These are phyloP conservation scores for Molorchus minor DNA, from an alignment of 2,888 invertebrate species.

Conservation along the genomic window DNA sequence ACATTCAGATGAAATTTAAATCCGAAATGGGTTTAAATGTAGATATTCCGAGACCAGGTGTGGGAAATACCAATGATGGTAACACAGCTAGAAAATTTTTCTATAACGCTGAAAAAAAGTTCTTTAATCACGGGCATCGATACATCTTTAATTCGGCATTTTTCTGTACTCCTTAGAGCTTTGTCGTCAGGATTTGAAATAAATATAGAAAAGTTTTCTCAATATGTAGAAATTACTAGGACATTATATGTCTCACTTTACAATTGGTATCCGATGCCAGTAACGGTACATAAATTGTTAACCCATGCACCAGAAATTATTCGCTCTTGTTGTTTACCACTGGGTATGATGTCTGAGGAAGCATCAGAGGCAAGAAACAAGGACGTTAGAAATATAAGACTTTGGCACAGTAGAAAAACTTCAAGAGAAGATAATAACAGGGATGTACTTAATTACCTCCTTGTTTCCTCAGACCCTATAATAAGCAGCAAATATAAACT, in stretches of 20 bases:
- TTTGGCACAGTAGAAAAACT: background rate
- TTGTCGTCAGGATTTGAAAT: background rate
- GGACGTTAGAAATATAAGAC: background rate
- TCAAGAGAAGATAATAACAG: background rate
- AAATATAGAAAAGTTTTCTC: background rate
- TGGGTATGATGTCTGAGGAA: background rate
- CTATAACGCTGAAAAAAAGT: background rate
- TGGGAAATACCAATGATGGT: background rate
- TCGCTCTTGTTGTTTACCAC: background rate
- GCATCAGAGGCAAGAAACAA: background rate
- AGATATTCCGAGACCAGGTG: background rate
- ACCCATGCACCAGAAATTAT: background rate
- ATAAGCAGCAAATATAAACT: background rate
- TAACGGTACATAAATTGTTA: background rate
- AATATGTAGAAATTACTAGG: background rate
- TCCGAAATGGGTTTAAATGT: background rate
- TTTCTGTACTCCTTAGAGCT: background rate
- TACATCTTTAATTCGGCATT: background rate
- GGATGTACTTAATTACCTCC: background rate
- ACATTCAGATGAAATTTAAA: background rate
- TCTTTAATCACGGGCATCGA: background rate
- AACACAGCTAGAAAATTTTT: constrained; percentile 2
- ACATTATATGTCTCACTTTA: background rate
- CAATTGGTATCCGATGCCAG: background rate
- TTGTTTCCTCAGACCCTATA: background rate